Base-by-base conservation (phyloP, 2,888 invertebrate species). In the Tholera decimalis region DNA sequence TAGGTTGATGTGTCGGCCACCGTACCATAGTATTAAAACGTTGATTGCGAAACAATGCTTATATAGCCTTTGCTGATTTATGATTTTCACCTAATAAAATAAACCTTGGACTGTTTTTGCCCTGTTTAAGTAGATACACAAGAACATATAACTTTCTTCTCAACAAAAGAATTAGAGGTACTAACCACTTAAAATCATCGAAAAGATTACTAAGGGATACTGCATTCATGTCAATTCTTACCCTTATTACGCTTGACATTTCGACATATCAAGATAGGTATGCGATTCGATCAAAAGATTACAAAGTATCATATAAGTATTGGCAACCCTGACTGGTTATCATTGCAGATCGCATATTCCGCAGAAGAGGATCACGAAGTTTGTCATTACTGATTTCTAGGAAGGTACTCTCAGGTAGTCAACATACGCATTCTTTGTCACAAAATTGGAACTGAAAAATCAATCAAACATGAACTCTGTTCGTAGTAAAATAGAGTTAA, bases 331-430 rank as follows among this genome's bases (percentile, higher is more conserved):
- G 79, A 53, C 66, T 82, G 81, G 83, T 90, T 91, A 92, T 92
- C 92, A 91, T 90, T 90, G 91, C 91, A 90, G 90, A 92, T 93
- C 92, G 90, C 89, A 88, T 91, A 89, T 92, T 93, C 90, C 88
- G 83, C 87, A 88, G 92, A 89, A 92, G 89, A 92, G 93, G 94
- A 94, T 94, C 94, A 93, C 88, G 57, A 84, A 86, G 88, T 91
- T 91, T 89, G 88, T 90, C 86, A 93, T 94, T 94, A 93, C 92
- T 88, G 90, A 83, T 84, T 95, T 94, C 95, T 90, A 86, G 91
- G 95, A 95, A 95, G 94, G 93, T 90, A 90, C 81, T 76, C 79
- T 93, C 66, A 95, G 94, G 94, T 94, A 94, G 92, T 85, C 84
- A 85, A 73, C 84, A 80, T 80, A 85, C 85, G 85, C 84, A 85